These are phyloP conservation scores for Trichacis sp. DNA, from an alignment of 2,888 invertebrate genomes.

Conservation along the genomic window DNA sequence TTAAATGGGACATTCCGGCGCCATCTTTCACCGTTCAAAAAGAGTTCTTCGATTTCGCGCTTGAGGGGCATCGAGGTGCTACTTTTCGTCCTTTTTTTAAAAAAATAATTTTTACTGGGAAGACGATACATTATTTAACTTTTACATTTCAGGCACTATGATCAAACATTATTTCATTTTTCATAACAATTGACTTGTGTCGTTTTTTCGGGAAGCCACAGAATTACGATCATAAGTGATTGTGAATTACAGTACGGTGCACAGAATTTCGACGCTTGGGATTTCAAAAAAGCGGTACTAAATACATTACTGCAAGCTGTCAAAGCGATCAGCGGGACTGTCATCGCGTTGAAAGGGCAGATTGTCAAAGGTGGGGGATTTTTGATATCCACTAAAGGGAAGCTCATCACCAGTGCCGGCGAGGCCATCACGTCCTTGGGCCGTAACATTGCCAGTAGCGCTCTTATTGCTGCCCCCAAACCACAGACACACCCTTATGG, in stretches of 20 bases:
- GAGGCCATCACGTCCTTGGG: constrained; percentile 85
- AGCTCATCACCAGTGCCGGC: constrained; percentile 80
- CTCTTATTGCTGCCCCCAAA: constrained; percentile 71
- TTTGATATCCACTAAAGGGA: constrained; percentile 75
- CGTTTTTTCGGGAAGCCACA: too few relatives aligned
- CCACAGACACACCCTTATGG: constrained; percentile 39
- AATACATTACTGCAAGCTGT: constrained; percentile 88
- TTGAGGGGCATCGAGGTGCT: too few relatives aligned
- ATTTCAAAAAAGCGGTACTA: constrained; percentile 84
- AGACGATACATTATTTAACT: too few relatives aligned
- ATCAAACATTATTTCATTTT: too few relatives aligned
- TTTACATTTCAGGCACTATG: too few relatives aligned
- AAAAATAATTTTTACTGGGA: too few relatives aligned
- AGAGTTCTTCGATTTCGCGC: too few relatives aligned
- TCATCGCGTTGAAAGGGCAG: constrained; percentile 88
- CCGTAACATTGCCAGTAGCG: constrained; percentile 82
- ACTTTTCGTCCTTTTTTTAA: too few relatives aligned
- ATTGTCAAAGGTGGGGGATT: constrained; percentile 87
- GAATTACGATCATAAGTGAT: too few relatives aligned
- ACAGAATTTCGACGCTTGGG: constrained; percentile 76
- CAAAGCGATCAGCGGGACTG: constrained; percentile 89
- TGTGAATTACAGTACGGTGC: constrained; percentile 28
- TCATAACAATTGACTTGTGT: too few relatives aligned
- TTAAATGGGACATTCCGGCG: too few relatives aligned
- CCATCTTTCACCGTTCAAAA: too few relatives aligned